Conservation (phyloP, 2,113 vertebrate genomes). For the Neolamprologus caudopunctatus region DNA sequence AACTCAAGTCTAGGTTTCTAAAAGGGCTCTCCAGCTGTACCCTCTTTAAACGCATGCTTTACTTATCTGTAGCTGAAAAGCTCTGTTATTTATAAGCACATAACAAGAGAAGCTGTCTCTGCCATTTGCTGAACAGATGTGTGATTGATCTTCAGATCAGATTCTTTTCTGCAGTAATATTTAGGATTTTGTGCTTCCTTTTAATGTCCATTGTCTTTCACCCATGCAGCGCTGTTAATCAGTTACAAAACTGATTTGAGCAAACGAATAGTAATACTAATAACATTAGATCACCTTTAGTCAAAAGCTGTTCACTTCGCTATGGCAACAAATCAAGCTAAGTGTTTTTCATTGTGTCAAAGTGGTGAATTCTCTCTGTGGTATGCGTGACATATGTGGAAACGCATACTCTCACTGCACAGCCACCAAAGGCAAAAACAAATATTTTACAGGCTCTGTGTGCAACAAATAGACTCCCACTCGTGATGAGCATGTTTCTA, state of each 20-base stretch:
- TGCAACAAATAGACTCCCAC: not conserved
- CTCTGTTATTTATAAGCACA: not conserved
- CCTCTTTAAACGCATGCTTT: not conserved
- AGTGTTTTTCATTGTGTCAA: not conserved
- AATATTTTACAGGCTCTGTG: not conserved
- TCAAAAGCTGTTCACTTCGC: not conserved
- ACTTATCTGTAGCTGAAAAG: not conserved
- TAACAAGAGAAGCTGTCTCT: not conserved
- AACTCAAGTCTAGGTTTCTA: not conserved
- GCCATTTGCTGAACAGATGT: slow-evolving; percentile 20
- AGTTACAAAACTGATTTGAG: not conserved
- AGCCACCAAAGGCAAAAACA: not conserved
- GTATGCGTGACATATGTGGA: not conserved
- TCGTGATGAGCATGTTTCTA: slow-evolving; percentile 25
- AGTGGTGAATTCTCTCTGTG: not conserved
- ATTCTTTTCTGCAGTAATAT: not conserved
- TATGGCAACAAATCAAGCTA: not conserved
- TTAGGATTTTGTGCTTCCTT: not conserved
- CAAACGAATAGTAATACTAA: not conserved
- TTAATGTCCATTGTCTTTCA: not conserved
- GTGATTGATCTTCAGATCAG: not conserved
- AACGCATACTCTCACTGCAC: not conserved
- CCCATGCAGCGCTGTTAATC: not conserved
- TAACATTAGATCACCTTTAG: not conserved
- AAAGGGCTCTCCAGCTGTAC: not conserved